Evolutionary conservation across 2,888 invertebrate genomes (phyloP), one percentile per base, ranked within the genome.

Genomic region (Macrostomum cliftonense): DNA sequence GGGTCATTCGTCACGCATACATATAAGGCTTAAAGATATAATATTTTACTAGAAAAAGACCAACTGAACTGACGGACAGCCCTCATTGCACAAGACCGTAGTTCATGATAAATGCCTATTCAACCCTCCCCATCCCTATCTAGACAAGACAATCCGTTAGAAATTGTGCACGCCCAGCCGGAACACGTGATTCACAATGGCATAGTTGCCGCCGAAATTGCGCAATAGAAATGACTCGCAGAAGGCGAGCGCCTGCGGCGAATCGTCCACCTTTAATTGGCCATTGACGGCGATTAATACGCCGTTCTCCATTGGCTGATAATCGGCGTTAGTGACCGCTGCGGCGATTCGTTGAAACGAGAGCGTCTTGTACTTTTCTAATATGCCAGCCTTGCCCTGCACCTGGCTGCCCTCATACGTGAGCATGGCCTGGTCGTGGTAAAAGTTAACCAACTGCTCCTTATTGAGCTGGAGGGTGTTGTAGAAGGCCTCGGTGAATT

Each of bases 351-450:
- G 28, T 28, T 28, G 28, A 28, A 28, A 28, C 28, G 28, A 28
- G 5, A 28, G 9, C 28, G 28, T 7, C 28, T 28, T 28, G 28
- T 28, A 28, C 49, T 50, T 49, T 13, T 50, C 49, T 12, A 38
- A n/a, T 16, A 50, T 50, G 12, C 19, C 11, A n/a, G 38, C 39
- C 19, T 49, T 50, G 14, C 50, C 50, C 13, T 50, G 50, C 1
- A 50, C 17, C 37, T 50, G 50, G n/a, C 20, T 16, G 5, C 50
- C 50, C 42, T 50, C 50, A 16, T 50, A 49, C 12, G 50, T 37
- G 40, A 50, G 20, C n/a, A 50, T 28, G 9, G 50, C 50, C 16
- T 38, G 19, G 49, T 50, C 40, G 46, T 50, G 14, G 20, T 49
- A 50, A n/a, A 42, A n/a, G 20, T 16, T 17, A 2, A 46, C 21